These are phyloP conservation scores for Tinamus major DNA, from an alignment of 2,797 vertebrate species.

Conservation along the genomic window DNA sequence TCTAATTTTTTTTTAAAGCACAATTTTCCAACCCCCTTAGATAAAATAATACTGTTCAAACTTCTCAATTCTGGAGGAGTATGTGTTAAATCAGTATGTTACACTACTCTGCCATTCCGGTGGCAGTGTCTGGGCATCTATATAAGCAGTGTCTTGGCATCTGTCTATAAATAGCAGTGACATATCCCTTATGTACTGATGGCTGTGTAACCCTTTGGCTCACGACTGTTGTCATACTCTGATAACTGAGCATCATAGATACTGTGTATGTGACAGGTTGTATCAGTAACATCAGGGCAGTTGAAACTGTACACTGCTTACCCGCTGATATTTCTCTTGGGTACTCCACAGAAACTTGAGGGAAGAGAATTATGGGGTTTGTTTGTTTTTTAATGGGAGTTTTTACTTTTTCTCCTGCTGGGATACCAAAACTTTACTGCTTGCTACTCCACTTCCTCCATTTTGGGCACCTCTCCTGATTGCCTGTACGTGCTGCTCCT, in stretches of 20 bases:
- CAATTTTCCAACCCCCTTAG: neutral
- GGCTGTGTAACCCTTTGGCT: neutral
- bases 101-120: neutral
- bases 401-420: neutral
- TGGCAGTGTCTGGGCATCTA: neutral
- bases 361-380: neutral
- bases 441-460: neutral
- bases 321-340: fast-evolving
- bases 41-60: neutral
- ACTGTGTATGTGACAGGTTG: neutral
- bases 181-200: neutral
- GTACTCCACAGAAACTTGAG: neutral
- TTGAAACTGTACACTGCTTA: neutral
- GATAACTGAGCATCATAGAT: neutral
- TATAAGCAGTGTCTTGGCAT: neutral
- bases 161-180: neutral
- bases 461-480: neutral
- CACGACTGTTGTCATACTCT: neutral
- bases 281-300: neutral
- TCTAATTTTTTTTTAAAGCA: neutral
- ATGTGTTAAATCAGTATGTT: neutral
- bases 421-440: neutral
- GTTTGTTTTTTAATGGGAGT: neutral
- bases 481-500: neutral
- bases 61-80: neutral